Base-by-base conservation (phyloP, 2,888 invertebrate genomes). In the Torymus auratus region DNA sequence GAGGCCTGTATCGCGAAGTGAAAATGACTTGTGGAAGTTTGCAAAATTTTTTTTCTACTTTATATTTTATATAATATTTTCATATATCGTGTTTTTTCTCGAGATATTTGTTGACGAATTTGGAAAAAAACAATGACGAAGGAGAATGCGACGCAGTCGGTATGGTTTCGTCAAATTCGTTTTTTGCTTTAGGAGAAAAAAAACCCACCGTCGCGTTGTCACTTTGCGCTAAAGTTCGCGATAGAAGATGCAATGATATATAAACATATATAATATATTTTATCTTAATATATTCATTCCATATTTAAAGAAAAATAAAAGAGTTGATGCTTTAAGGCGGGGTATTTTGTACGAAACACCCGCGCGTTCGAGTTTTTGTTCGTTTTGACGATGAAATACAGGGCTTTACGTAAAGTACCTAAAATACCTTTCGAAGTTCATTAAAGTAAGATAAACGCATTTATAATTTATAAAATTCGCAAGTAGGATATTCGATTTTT, bases 251-350 rank as follows among this genome's bases (percentile, higher is more conserved):
- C 86, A 88, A 88, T 87, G 83, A 86, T 87, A 87, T 87, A 86
- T 83, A 84, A 53, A 71, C 60, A 84, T 84, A 85, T 86, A 86
- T 85, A 87, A 86, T 86, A 87, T 88, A 87, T 88, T 88, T 87
- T 89, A 88, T 85, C 86, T 87, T 88, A 88, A 88, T 88, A 88
- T 87, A 90, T 89, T 88, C 90, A 89, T 90, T 90, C 89, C 89
- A 89, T 86, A 86, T 87, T 72, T 68, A 41, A 68, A 68, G 41
- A 41, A 41, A 10, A 7, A 41, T 5, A 41, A 41, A 28, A 67
- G 73, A 20, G 62, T 83, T 84, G 84, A 88, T 87, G 88, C 89
- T 89, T 89, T 89, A 89, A 84, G 87, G n/a, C n/a, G 87, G 88
- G 87, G 86, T 88, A 87, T 85, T 88, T 85, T 85, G 85, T 83